phyloP scores from a whole-genome alignment of 2,888 invertebrate species.

The Acleris laterana region DNA sequence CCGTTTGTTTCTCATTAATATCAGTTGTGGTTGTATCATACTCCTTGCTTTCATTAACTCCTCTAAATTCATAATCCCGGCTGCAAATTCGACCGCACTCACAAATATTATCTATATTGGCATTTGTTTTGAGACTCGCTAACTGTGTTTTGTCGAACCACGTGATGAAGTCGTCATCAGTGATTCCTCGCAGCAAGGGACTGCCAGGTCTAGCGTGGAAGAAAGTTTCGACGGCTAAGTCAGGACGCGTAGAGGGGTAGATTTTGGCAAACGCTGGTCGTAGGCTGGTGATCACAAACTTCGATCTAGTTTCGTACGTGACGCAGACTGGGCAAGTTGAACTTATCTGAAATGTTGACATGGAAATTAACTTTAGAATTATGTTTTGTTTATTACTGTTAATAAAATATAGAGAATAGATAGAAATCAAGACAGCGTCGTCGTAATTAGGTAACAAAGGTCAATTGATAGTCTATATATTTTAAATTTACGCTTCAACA shows the following conservation, averaged over 20 bases:
- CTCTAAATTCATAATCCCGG: constrained; percentile 72
- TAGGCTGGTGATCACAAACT: constrained; percentile 85
- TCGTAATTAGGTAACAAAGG: not conserved
- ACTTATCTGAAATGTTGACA: constrained; percentile 69
- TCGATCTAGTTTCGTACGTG: constrained; percentile 84
- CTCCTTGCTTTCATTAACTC: constrained; percentile 49
- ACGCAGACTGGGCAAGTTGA: constrained; percentile 86
- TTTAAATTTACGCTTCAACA: not conserved
- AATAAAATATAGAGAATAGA: too few species aligned
- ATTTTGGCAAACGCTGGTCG: constrained; percentile 86
- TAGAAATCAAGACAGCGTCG: too few species aligned
- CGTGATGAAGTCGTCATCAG: constrained; percentile 87
- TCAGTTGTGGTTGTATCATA: constrained; percentile 11
- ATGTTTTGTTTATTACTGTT: too few species aligned
- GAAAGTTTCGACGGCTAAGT: constrained; percentile 86
- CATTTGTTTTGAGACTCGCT: constrained; percentile 71
- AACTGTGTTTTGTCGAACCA: constrained; percentile 86
- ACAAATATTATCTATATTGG: constrained; percentile 80
- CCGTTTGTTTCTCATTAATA: constrained; percentile 2
- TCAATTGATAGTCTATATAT: not conserved
- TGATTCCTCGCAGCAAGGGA: constrained; percentile 84
- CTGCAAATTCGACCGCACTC: constrained; percentile 82
- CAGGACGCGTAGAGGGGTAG: constrained; percentile 85
- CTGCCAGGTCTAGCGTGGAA: constrained; percentile 86
- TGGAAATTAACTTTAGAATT: not conserved